Percentiles rank a stretch among this genome's conserved stretches.
Conservation (phyloP, 2,113 vertebrate species). For the Rhinopomastus cyanomelas region DNA sequence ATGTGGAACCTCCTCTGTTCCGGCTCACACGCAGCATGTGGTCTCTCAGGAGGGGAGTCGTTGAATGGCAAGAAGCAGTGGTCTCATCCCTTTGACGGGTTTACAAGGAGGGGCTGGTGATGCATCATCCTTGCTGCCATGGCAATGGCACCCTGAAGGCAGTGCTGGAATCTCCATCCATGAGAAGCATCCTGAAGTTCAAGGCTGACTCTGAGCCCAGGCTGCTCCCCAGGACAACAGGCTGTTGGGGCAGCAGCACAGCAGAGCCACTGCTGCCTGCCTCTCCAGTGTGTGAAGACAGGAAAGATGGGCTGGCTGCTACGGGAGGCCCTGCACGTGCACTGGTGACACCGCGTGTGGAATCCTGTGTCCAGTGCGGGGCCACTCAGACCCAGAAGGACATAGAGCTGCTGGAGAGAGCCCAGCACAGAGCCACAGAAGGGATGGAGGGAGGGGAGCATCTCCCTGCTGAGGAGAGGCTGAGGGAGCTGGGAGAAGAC, state of each 20-base stretch:
- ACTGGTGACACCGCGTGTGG: rapidly evolving
- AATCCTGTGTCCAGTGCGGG: too few species aligned
- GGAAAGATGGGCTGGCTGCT: neutral
- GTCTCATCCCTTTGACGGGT: neutral
- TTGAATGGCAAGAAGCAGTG: neutral
- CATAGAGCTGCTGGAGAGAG: too few species aligned
- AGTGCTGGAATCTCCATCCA: neutral
- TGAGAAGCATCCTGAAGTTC: neutral
- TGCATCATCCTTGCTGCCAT: neutral
- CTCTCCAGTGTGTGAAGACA: neutral
- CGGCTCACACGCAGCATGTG: neutral
- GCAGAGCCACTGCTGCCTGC: neutral
- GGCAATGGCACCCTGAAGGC: neutral
- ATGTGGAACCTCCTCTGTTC: too few species aligned
- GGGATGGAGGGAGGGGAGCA: too few species aligned
- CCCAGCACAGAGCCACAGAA: too few species aligned
- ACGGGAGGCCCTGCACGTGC: neutral
- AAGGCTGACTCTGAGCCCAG: neutral
- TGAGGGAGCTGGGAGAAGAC: too few species aligned
- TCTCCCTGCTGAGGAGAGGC: too few species aligned
- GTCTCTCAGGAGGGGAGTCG: neutral
- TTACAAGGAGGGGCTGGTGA: neutral
- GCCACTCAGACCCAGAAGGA: too few species aligned
- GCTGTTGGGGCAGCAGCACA: neutral
- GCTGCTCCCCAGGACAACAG: neutral